Evolutionary conservation across 1,140 invertebrate species (phyloP), one percentile per base, ranked within the genome.

Genomic region (Phthorimaea operculella): DNA sequence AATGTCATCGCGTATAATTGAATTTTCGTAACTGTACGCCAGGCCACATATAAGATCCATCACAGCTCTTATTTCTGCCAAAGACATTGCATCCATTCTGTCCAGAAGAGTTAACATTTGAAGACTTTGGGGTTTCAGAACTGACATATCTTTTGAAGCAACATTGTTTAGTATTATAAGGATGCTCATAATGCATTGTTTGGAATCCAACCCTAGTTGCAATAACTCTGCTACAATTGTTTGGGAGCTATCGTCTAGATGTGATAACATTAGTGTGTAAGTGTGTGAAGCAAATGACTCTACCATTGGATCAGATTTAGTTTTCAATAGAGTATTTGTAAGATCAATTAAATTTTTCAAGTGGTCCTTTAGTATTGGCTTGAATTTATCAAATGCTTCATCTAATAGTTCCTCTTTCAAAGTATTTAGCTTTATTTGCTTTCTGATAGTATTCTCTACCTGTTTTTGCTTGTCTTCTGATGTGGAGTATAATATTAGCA

Each of bases 21-120:
- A 85, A 55, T 83, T 80, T 55, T 85, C 74, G 59, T 71, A 66
- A 21, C 70, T 72, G 55, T 85, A 87, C 17, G 86, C 83, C 14
- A 87, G 70, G 11, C 72, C 68, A 64, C 83, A 86, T 7, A 87
- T 51, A 28, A 87, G 70, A 64, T 87, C 78, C 81, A 85, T 85
- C 0, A 82, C 70, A 33, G 74, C 78, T 57, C 72, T 76, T 21
- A 83, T 72, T 74, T 85, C 82, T 54, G 51, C 58, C 54, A 83
- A 33, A 48, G 63, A 61, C 70, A 86, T 80, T 55, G 77, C 72
- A 62, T 86, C 81, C 59, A 79, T 71, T 69, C 72, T 74, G 51
- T 87, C 80, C 0, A 86, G 55, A 12, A 87, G 53, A 48, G 70
- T 74, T 12, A 86, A 60, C 73, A 87, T 84, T 73, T 86, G 79